Base-by-base conservation (phyloP, 2,888 invertebrate genomes). In the Eupithecia vulgata region DNA sequence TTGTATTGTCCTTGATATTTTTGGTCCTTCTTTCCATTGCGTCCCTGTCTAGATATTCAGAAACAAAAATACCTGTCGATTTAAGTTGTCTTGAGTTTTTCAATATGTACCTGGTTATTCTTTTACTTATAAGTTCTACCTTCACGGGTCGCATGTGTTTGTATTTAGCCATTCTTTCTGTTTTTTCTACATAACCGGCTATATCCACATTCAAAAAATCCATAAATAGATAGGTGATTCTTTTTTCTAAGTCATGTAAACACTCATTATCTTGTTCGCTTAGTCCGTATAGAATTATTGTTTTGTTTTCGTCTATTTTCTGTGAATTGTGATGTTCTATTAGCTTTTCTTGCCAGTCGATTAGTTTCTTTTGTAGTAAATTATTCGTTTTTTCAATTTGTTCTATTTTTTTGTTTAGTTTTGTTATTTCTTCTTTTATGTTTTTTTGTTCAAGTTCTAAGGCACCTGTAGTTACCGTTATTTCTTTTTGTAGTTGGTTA, bases 71-170 rank as follows among this genome's bases (percentile, higher is more conserved):
- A 48, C 48, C 48, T n/a, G 8, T 7, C 7, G n/a, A 48, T 48
- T 48, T 48, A 48, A 48, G 48, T 48, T 48, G n/a, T 2, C n/a
- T 48, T 48, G 48, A 17, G 48, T 48, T 48, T 7, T 48, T 48
- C 48, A 48, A n/a, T 59, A 59, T 30, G 59, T 59, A 59, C 15
- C 7, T 59, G 30, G 30, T 59, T 13, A 59, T 59, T 59, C 59
- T 59, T 25, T 59, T 59, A 59, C 30, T 59, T 59, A 25, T 21
- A 13, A 59, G 25, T 59, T 59, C 59, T 30, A 59, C 12, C 59
- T 30, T 25, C 30, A 59, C 59, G 21, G 59, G 59, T 21, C 59
- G 59, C 59, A 21, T 21, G 59, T 59, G 13, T 21, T 30, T 30
- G 30, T 30, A 25, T 15, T 25, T 59, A 13, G 30, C 59, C 12